Evolutionary conservation across 2,113 vertebrate species (phyloP), one percentile per base, ranked within the genome.

Genomic region (Microcebus ravelobensis): DNA sequence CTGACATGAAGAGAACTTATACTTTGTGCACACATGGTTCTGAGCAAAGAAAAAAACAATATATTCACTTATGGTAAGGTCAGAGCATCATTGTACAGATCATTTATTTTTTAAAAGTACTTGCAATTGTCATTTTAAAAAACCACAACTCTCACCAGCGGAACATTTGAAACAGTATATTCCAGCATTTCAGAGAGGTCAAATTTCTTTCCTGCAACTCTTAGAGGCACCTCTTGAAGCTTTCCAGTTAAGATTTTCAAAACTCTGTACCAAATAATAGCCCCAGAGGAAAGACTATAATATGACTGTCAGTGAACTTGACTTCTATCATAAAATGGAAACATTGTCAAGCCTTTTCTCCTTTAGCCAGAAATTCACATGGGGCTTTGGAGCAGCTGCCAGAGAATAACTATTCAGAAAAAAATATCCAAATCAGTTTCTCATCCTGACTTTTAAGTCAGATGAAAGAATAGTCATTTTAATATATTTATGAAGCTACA

Each of bases 161-260:
- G 94, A 94, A 93, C 65, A 84, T 83, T 77, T 91, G 74, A 25
- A 94, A 97, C 25, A 11, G 23, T 65, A 67, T 39, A 93, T 17
- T 29, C 57, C 3, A 39, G 31, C 42, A 39, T 45, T 92, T 92
- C 50, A 91, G 36, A 20, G 65, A 94, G 95, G 86, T 94, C 89
- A 91, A 15, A 91, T 96, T 96, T 93, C 93, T 95, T 96, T 95
- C 83, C 39, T 84, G 63, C 23, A 57, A 77, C 55, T 97, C 87
- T 94, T 85, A 88, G 73, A 90, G 79, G 79, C 67, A 70, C 82
- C 48, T 94, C 89, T 87, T 81, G 73, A 96, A 97, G 96, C 76
- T 87, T 95, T 84, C 18, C 65, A 91, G 91, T 81, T 84, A 89
- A 89, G 67, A 88, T 95, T 96, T 96, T 95, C 82, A 96, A 96